Evolutionary conservation across 2,888 invertebrate genomes (phyloP), one percentile per base, ranked within the genome.

Genomic region (Macrophya alboannulata): DNA sequence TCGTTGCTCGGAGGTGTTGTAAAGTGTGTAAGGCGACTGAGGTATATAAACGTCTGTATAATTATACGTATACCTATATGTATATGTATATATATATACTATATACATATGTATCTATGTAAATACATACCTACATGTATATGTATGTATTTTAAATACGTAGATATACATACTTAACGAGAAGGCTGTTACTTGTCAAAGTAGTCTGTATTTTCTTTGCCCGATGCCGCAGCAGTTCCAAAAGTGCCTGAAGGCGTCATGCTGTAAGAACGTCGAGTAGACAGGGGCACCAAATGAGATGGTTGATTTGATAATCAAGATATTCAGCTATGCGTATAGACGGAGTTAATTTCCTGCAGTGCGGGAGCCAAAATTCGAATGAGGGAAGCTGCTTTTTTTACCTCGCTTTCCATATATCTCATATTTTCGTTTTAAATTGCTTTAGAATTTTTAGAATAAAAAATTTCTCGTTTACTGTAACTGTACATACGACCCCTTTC

Each of bases 151-250:
- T 55, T 55, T 8, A n/a, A 55, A 55, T 55, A 55, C 55, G n/a
- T 55, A n/a, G 25, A 9, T 55, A 31, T n/a, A 37, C n/a, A 43
- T 21, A 45, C 62, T 81, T 10, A 21, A 81, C 31, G 10, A 25
- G 21, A 62, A 81, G 62, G 59, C 81, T 62, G 81, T 62, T 81
- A 51, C 62, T 81, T 21, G 45, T 81, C 81, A 81, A 81, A 55
- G 62, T 43, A 43, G 77, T 37, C 51, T 55, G 48, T 25, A 31
- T 77, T 55, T 55, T 77, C 81, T 81, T 81, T 81, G 45, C 25
- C 5, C 1, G 62, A 31, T 45, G 62, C 81, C 81, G 65, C 62
- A 21, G 21, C 45, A n/a, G 37, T 25, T 55, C 62, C n/a, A 15
- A 51, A 55, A 59, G 62, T 81, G 21, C 21, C 65, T 81, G 3